phyloP scores from a whole-genome alignment of 2,113 vertebrate species.

The Leptosomus discolor region DNA sequence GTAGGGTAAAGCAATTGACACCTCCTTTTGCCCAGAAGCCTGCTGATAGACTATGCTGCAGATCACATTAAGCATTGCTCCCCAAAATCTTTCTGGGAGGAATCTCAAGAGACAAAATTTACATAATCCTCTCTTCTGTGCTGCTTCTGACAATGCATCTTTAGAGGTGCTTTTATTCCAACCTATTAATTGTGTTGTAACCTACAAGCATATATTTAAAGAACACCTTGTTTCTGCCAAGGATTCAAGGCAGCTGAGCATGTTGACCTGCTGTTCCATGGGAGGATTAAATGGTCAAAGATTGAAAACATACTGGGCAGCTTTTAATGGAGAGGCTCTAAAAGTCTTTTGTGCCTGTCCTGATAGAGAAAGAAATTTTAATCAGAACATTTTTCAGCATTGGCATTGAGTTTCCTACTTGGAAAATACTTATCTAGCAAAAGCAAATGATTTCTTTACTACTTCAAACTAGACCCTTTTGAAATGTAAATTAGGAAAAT shows the following conservation, averaged over 20 bases:
- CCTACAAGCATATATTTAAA: not conserved
- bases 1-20: not conserved
- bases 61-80: not conserved
- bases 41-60: not conserved
- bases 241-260: not conserved
- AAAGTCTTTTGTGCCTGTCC: conserved; percentile 28
- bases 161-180: not conserved
- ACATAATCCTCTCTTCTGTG: not conserved
- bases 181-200: not conserved
- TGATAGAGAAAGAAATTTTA: conserved; percentile 42
- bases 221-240: not conserved
- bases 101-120: not conserved
- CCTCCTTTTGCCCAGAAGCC: not conserved
- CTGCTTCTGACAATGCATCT: not conserved
- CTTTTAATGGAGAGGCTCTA: conserved; percentile 1
- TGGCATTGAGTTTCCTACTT: conserved; percentile 38
- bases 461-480: conserved; percentile 49
- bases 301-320: not conserved
- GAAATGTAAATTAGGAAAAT: conserved; percentile 69
- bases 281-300: not conserved
- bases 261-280: not conserved
- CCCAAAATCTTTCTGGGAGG: not conserved
- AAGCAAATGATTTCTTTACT: conserved; percentile 67
- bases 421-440: conserved; percentile 64
- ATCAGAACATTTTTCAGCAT: conserved; percentile 26